Base-by-base conservation (phyloP, 2,888 invertebrate genomes). In the Oxyteleia sp. region DNA sequence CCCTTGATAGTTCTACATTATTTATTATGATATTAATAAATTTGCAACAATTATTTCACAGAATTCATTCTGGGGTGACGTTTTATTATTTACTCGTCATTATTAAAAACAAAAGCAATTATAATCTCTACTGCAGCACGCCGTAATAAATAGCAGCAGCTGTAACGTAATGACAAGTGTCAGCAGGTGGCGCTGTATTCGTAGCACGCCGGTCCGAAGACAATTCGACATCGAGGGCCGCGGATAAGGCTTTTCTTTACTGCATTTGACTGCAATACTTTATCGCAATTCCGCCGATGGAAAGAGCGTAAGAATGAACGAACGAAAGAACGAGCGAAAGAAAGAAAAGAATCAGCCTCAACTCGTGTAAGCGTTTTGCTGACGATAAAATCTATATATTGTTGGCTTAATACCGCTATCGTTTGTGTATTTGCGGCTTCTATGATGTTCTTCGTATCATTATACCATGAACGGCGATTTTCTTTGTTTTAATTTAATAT, bases 161-260 rank as follows among this genome's bases (percentile, higher is more conserved):
- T 81, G 81, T 32, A 63, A 15, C 18, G 13, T 49, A 82, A 69
- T 75, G 82, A 82, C 82, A 76, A 75, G 69, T 82, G 82, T 71
- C 75, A 75, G 71, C 75, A 82, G 75, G 75, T 82, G 82, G 78
- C 78, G 68, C 82, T 69, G 71, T 41, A 68, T 71, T 47, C 53
- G 38, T 13, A 16, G 35, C 49, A 16, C 57, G 20, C 11, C 18
- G 66, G 43, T 57, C 63, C 68, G 63, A 63, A 78, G 74, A 86
- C 86, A 87, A 88, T 89, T 87, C 88, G 87, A 88, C 87, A 87
- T 86, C 83, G 84, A 74, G 84, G 84, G 85, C 87, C 84, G 72
- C 86, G 75, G 88, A 84, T 81, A 76, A 59, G 72, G 29, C 32
- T 63, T 61, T 82, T 78, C 72, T 49, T 74, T 75, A 81, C 64